A percentile compares a stretch with the other conserved stretches of the same genome.
Evolutionary conservation across 2,888 invertebrate species (phyloP).

Genomic region (Germaria angustata): DNA sequence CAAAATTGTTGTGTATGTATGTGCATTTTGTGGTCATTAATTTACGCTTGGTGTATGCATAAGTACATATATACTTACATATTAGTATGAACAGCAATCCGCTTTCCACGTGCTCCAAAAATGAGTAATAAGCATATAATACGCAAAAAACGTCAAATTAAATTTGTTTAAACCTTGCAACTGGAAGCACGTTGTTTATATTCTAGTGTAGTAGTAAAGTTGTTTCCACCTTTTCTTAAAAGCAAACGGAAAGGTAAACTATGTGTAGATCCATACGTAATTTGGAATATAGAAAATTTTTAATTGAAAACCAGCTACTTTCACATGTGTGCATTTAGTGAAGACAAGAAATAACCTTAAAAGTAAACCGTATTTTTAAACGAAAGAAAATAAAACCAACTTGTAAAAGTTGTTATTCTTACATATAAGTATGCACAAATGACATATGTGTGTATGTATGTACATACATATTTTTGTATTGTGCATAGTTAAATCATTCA

Average conservation of each 20-base stretch:
- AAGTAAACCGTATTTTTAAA: too few relatives aligned
- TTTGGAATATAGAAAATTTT: too few relatives aligned
- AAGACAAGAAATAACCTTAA: too few relatives aligned
- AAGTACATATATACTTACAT: too few relatives aligned
- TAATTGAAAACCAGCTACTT: too few relatives aligned
- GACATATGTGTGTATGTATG: not conserved
- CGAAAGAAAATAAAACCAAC: too few relatives aligned
- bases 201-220: not conserved
- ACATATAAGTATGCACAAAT: too few relatives aligned
- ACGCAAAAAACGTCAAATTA: not conserved
- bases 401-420: too few relatives aligned
- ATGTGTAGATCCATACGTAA: too few relatives aligned
- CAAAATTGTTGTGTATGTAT: not conserved
- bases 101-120: not conserved
- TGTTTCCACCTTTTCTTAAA: not conserved
- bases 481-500: too few relatives aligned
- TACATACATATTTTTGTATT: not conserved
- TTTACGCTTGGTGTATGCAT: not conserved
- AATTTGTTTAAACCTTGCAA: constrained; percentile 23
- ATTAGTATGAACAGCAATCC: too few relatives aligned
- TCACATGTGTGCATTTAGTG: too few relatives aligned
- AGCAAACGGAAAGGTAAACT: constrained; percentile 11
- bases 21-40: not conserved
- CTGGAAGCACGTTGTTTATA: constrained; percentile 38
- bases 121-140: not conserved